Evolutionary conservation across 2,797 vertebrate genomes (phyloP).

Genomic region (Spinus pinus): DNA sequence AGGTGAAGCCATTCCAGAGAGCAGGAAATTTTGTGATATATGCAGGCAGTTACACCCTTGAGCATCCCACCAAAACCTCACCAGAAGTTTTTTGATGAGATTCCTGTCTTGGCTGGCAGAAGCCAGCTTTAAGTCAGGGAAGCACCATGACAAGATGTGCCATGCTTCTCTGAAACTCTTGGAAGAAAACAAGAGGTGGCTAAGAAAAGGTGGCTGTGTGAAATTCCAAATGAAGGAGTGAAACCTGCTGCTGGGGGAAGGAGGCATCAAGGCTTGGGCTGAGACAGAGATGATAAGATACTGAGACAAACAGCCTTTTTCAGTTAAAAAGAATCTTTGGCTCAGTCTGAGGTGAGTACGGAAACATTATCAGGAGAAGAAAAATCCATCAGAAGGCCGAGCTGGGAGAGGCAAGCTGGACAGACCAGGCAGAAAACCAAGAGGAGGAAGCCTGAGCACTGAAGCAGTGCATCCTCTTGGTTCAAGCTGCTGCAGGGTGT

Average conservation of each 20-base stretch:
- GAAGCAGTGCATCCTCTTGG: neutral
- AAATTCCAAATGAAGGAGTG: neutral
- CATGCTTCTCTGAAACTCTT: neutral
- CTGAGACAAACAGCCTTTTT: neutral
- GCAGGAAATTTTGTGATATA: neutral
- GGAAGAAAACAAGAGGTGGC: neutral
- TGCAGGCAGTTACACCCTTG: neutral
- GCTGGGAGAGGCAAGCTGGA: neutral
- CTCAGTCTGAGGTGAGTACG: neutral
- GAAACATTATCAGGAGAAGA: constrained; percentile 11
- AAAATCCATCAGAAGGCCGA: neutral
- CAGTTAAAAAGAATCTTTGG: neutral
- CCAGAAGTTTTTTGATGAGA: neutral
- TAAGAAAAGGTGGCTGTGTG: neutral
- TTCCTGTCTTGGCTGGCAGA: neutral
- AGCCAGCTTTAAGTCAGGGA: neutral
- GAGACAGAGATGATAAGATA: constrained; percentile 21
- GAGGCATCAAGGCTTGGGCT: neutral
- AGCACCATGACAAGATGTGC: accelerated
- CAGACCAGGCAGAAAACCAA: neutral
- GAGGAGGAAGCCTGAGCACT: neutral
- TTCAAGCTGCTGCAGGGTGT: neutral
- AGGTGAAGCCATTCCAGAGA: neutral
- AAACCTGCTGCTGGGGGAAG: neutral
- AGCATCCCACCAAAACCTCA: neutral